Conservation (phyloP, 2,113 vertebrate species). For the Clupea harengus region DNA sequence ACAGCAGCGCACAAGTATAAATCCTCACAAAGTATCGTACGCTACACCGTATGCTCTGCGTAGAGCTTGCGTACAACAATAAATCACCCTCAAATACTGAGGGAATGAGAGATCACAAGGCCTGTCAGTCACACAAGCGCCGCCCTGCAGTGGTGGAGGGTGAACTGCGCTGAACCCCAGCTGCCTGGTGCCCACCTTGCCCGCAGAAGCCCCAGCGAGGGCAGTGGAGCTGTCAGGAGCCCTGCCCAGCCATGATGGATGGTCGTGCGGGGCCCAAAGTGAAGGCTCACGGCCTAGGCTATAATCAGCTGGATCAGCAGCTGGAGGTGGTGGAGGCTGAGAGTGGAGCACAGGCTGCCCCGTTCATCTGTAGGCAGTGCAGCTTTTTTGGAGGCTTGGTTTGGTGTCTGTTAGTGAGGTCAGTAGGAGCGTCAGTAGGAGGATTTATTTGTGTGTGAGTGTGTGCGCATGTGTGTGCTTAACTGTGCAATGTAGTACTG, state of each 20-base stretch:
- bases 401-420: neutral
- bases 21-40: too few species aligned
- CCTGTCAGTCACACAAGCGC: conserved; percentile 29
- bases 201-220: neutral
- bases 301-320: conserved; percentile 18
- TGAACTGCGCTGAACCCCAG: conserved; percentile 10
- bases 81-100: too few species aligned
- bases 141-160: conserved; percentile 9
- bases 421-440: too few species aligned
- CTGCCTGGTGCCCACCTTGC: conserved; percentile 14
- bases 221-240: conserved; percentile 19
- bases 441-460: too few species aligned
- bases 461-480: too few species aligned
- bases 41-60: too few species aligned
- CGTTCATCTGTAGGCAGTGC: neutral
- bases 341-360: neutral
- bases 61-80: too few species aligned
- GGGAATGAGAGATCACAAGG: conserved; percentile 26
- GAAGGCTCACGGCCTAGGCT: conserved; percentile 1
- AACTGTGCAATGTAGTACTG: neutral
- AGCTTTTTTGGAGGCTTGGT: neutral
- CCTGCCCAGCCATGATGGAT: conserved; percentile 31
- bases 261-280: neutral
- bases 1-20: too few species aligned
- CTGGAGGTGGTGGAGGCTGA: neutral